phyloP scores from a whole-genome alignment of 1,140 invertebrate species.

The Chelonus insularis region DNA sequence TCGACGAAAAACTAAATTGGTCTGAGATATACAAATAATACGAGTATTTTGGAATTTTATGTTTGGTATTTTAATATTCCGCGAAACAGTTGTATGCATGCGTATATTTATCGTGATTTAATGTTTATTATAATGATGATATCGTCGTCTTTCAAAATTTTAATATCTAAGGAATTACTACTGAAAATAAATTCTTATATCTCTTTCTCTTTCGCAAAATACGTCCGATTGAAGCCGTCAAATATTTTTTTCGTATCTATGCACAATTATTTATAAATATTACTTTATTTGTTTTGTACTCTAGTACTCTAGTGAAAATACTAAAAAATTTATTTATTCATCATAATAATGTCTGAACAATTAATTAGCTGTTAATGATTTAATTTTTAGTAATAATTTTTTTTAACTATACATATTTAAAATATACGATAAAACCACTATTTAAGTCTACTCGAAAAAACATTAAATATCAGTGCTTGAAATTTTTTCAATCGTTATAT shows the following conservation, averaged over 20 bases:
- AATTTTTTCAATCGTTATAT: too few relatives aligned
- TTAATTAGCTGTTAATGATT: too few relatives aligned
- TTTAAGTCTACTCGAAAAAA: too few relatives aligned
- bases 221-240: not conserved
- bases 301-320: too few relatives aligned
- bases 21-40: conserved; percentile 40
- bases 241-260: not conserved
- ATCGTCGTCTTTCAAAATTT: too few relatives aligned
- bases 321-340: too few relatives aligned
- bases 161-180: not conserved
- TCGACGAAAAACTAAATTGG: conserved; percentile 39
- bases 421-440: too few relatives aligned
- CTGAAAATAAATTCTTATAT: not conserved
- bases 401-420: too few relatives aligned
- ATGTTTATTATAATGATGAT: too few relatives aligned
- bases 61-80: not conserved
- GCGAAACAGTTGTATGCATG: not conserved
- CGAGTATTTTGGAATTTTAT: not conserved
- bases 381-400: too few relatives aligned
- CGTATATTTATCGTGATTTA: not conserved
- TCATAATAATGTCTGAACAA: too few relatives aligned
- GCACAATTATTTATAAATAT: not conserved
- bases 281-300: not conserved
- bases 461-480: too few relatives aligned
- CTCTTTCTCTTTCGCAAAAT: not conserved